Conservation (phyloP, 2,113 vertebrate species). For the Periophthalmodon schlosseri region DNA sequence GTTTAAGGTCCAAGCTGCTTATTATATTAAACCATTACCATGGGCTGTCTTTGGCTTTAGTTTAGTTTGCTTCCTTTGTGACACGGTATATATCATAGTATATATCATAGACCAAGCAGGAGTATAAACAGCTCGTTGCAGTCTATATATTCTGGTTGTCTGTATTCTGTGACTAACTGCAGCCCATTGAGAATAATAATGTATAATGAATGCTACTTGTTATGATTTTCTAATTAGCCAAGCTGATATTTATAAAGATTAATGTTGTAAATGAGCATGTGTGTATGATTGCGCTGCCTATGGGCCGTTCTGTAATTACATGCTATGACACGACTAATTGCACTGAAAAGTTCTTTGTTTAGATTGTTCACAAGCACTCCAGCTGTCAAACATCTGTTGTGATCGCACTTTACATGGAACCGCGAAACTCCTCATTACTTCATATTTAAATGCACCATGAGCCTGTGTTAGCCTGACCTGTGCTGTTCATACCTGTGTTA, state of each 20-base stretch:
- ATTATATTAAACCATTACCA: too few species aligned
- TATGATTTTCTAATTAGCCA: not conserved
- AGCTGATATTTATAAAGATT: constrained; percentile 13
- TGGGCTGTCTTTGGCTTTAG: too few species aligned
- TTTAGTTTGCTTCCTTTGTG: too few species aligned
- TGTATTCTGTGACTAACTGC: not conserved
- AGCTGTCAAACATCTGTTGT: constrained; percentile 72
- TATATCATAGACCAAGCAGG: too few species aligned
- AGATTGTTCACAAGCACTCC: constrained; percentile 63
- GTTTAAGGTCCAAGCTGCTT: too few species aligned
- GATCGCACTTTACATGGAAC: constrained; percentile 54
- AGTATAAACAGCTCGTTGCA: too few species aligned
- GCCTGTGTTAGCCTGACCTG: too few species aligned
- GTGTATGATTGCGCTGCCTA: constrained; percentile 44
- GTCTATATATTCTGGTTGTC: too few species aligned
- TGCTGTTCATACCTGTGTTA: too few species aligned
- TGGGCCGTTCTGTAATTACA: constrained; percentile 60
- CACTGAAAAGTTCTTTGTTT: constrained; percentile 66
- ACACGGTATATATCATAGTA: too few species aligned
- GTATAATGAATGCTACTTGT: not conserved
- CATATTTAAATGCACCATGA: constrained; percentile 30
- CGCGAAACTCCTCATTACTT: constrained; percentile 39
- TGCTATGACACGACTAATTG: constrained; percentile 61
- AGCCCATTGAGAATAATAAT: not conserved
- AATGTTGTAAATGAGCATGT: constrained; percentile 48